Base-by-base conservation (phyloP, 2,797 vertebrate species). In the Pseudotriccus pelzelni region DNA sequence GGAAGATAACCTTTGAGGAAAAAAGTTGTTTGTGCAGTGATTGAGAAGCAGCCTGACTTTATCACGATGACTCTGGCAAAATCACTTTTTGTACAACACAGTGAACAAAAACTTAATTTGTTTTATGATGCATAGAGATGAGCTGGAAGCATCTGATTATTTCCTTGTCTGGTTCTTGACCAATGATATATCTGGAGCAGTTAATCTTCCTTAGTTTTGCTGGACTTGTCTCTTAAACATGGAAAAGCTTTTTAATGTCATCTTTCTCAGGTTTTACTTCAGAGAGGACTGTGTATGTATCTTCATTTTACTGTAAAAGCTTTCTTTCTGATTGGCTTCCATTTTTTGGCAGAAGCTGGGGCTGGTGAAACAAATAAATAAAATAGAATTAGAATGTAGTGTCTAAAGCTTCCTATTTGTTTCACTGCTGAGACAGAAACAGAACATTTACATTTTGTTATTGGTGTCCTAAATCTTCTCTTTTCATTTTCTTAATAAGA, bases 71-170 rank as follows among this genome's bases (percentile, higher is more conserved):
- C 79, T 96, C 76, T 93, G 79, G 87, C 41, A 85, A 86, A 94
- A 96, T 94, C 86, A 84, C 79, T 90, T 91, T 92, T 86, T 95
- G 56, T 76, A 90, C 88, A 88, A 94, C 41, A 89, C 83, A 77
- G 88, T 94, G 94, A 93, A 90, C 85, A 94, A 84, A 96, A 93
- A 68, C 19, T 88, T 90, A 87, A 88, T 95, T 94, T 96, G 83
- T 77, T 94, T 95, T 91, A 91, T 96, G 96, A 68, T 91, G 93
- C 93, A 95, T 88, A 68, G 88, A 91, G 85, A 90, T 91, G 96
- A 93, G 85, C 77, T 83, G 68, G 46, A 93, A 90, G 53, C 32
- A 14, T 88, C 94, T 94, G 89, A 89, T 95, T 89, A 76, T 79
- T 90, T 93, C 47, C 20, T 77, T 77, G 77, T 53, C 76, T 88